Base-by-base conservation (phyloP, 2,797 vertebrate species). In the Mycteria americana region DNA sequence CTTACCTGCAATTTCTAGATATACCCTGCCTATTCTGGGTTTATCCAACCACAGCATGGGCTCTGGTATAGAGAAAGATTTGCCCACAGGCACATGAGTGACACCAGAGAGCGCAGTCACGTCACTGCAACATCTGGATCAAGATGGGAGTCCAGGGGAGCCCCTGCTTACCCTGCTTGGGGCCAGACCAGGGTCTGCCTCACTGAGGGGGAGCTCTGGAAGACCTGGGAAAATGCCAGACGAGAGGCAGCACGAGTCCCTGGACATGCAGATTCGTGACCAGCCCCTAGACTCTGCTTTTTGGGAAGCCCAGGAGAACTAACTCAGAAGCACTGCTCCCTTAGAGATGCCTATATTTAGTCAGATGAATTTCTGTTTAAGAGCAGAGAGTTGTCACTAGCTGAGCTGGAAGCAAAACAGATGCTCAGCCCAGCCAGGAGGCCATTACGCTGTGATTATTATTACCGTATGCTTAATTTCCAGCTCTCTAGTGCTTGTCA, bases 331-430 rank as follows among this genome's bases (percentile, higher is more conserved):
- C 63, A 17, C 21, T 74, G 23, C 25, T 63, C 28, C 64, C 78
- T 67, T 9, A 37, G 77, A 85, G 53, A 60, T 56, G 59, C n/a
- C 68, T 80, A 54, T 48, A 48, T 70, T 88, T 84, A 91, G 75
- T 67, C 84, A 93, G 87, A 88, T 50, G 64, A 74, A 83, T 94
- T 91, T 88, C 82, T 95, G 18, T 39, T 72, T 23, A 31, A 53
- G 82, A 89, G 68, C 78, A 75, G 78, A 68, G n/a, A 63, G 50
- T 51, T 85, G 43, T 77, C 63, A 30, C 46, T 81, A 83, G 60
- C 81, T 72, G 91, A 94, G 86, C 82, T 81, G 91, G 91, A 93
- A 83, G 79, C 50, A 84, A 92, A 95, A 65, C 93, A 94, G 92
- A 96, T 94, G 92, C 62, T 95, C 65, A 83, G 54, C 81, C 57